These are phyloP conservation scores for Drosophila kuntzei DNA, from an alignment of 2,888 invertebrate genomes.

Conservation along the genomic window DNA sequence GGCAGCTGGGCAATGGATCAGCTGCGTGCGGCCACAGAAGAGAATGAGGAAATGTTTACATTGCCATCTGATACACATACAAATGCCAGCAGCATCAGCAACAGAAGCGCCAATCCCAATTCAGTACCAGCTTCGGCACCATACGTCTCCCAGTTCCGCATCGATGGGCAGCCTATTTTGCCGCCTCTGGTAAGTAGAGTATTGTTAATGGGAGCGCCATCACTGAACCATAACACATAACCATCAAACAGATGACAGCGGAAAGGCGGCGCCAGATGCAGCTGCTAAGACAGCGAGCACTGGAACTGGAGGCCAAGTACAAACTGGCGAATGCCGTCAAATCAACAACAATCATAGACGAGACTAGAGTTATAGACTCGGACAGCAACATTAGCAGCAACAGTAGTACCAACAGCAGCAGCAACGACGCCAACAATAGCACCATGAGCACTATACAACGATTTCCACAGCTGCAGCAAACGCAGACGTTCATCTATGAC, in stretches of 20 bases:
- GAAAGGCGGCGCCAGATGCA: slow-evolving; percentile 79
- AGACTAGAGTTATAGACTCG: background rate
- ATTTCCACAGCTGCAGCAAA: slow-evolving; percentile 73
- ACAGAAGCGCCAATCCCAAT: slow-evolving; percentile 5
- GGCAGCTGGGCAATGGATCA: slow-evolving; percentile 55
- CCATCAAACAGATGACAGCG: slow-evolving; percentile 78
- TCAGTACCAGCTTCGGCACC: background rate
- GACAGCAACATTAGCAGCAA: slow-evolving; percentile 7
- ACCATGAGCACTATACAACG: slow-evolving; percentile 38
- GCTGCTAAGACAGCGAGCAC: slow-evolving; percentile 72
- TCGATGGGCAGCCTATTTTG: slow-evolving; percentile 84
- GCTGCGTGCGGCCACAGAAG: slow-evolving; percentile 42
- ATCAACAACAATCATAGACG: slow-evolving; percentile 5
- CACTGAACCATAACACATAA: slow-evolving; percentile 42
- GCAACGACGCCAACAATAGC: slow-evolving; percentile 8
- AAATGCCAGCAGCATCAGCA: background rate
- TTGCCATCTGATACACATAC: slow-evolving; percentile 13
- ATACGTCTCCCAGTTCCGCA: slow-evolving; percentile 75
- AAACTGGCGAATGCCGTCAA: slow-evolving; percentile 30
- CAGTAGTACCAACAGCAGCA: slow-evolving; percentile 6
- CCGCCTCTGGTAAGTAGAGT: slow-evolving; percentile 82
- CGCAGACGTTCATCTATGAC: slow-evolving; percentile 83
- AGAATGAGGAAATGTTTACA: slow-evolving; percentile 28
- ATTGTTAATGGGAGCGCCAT: slow-evolving; percentile 32
- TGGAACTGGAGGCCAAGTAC: slow-evolving; percentile 69